Conservation (phyloP, 2,113 vertebrate species). For the Murina feae region DNA sequence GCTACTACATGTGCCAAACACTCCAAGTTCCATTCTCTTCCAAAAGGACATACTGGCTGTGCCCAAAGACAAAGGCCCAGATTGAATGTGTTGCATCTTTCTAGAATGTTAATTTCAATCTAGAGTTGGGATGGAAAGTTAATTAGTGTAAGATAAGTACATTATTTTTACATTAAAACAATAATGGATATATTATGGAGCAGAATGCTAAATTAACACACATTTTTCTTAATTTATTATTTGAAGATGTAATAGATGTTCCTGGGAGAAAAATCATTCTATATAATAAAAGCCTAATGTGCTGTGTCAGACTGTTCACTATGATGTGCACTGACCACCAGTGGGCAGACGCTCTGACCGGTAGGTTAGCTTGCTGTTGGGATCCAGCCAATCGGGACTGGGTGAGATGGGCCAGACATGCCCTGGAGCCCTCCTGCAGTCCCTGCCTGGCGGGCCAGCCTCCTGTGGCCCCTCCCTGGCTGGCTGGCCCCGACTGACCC, state of each 20-base stretch:
- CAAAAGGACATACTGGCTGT: not conserved
- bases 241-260: not conserved
- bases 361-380: too few species aligned
- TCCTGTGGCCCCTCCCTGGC: too few species aligned
- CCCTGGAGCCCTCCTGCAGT: too few species aligned
- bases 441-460: too few species aligned
- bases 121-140: constrained; percentile 13
- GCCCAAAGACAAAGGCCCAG: not conserved
- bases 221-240: not conserved
- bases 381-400: too few species aligned
- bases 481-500: too few species aligned
- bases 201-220: not conserved
- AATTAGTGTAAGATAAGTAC: not conserved
- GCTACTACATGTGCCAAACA: not conserved
- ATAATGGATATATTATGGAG: not conserved
- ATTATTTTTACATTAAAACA: constrained; percentile 16
- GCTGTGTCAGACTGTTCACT: too few species aligned
- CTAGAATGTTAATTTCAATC: constrained; percentile 44
- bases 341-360: too few species aligned
- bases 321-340: too few species aligned
- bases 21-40: not conserved
- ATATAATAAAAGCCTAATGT: too few species aligned
- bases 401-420: too few species aligned
- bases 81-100: not conserved
- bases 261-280: not conserved